A percentile compares a stretch with the other conserved stretches of the same genome.
phyloP scores from a whole-genome alignment of 2,113 vertebrate genomes.

The Leptobrachium leishanense region DNA sequence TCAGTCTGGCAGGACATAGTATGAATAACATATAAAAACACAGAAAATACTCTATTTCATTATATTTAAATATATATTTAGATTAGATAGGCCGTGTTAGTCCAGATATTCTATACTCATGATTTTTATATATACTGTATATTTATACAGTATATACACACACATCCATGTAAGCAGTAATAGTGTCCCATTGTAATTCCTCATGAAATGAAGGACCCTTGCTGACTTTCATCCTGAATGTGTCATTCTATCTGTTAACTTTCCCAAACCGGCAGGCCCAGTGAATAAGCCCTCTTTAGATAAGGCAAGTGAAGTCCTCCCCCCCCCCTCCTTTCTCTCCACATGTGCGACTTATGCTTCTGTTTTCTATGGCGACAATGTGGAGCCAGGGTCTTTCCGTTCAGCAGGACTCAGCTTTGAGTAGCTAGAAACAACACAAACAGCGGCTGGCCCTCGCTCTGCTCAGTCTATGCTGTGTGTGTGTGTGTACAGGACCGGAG shows the following conservation, averaged over 20 bases:
- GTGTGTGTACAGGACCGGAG: conserved; percentile 51
- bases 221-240: not conserved
- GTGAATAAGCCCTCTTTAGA: not conserved
- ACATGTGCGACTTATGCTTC: conserved; percentile 68
- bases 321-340: conserved; percentile 58
- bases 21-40: no score
- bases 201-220: not conserved
- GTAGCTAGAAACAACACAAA: conserved; percentile 65
- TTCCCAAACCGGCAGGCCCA: not conserved
- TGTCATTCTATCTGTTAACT: not conserved
- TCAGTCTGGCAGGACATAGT: no score
- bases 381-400: conserved; percentile 69
- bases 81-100: no score
- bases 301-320: conserved; percentile 29
- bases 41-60: no score
- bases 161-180: no score
- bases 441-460: conserved; percentile 53
- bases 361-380: conserved; percentile 64
- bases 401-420: conserved; percentile 54
- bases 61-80: no score
- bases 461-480: conserved; percentile 50
- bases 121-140: no score
- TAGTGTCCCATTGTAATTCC: no score
- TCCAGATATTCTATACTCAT: no score
- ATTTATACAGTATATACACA: no score